A percentile compares a stretch with the other conserved stretches of the same genome.
Evolutionary conservation across 1,140 invertebrate species (phyloP).

Genomic region (Tetramorium simillimum): DNA sequence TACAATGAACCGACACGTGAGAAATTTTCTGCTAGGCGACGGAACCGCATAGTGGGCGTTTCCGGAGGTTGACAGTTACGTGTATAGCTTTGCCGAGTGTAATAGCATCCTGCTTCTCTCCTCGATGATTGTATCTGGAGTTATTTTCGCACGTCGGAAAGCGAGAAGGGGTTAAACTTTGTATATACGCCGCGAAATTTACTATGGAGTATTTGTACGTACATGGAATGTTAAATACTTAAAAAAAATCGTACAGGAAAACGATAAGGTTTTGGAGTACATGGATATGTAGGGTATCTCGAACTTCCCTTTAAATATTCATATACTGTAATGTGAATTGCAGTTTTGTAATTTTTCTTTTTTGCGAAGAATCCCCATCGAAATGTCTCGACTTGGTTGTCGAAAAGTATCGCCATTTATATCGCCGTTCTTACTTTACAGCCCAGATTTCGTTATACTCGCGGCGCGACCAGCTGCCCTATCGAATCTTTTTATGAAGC

Average conservation of each 20-base stretch:
- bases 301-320: not conserved
- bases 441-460: not conserved
- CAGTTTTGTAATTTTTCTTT: not conserved
- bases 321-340: not conserved
- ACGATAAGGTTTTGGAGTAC: not conserved
- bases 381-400: not conserved
- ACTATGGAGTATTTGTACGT: not conserved
- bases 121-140: constrained; percentile 12
- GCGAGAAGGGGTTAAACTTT: not conserved
- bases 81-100: constrained; percentile 35
- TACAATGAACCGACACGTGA: constrained; percentile 70
- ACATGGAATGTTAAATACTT: not conserved
- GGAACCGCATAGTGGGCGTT: constrained; percentile 51
- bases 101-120: constrained; percentile 43
- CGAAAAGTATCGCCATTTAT: constrained; percentile 8
- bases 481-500: constrained; percentile 20
- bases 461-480: not conserved
- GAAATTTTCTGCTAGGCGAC: constrained; percentile 65
- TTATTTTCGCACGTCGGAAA: constrained; percentile 14
- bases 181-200: not conserved
- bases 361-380: not conserved
- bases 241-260: not conserved
- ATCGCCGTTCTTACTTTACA: constrained; percentile 12
- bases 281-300: not conserved
- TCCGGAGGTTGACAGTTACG: constrained; percentile 54